Percentiles rank a stretch among this genome's conserved stretches.
phyloP scores from a whole-genome alignment of 2,888 invertebrate genomes.

The Trachelus troglodyta region DNA sequence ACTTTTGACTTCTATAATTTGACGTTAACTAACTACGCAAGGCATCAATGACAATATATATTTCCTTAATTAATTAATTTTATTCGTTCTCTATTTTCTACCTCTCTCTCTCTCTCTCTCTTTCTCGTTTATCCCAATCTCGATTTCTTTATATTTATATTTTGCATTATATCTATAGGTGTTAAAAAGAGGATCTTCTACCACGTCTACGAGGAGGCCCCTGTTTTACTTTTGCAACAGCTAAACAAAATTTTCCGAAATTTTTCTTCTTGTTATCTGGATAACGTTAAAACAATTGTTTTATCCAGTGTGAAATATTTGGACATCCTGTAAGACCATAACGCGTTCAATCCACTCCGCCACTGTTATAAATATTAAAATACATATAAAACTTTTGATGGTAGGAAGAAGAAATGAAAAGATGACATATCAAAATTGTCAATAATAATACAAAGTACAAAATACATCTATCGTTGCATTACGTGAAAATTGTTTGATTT shows the following conservation, averaged over 20 bases:
- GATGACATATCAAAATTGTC: constrained; percentile 2
- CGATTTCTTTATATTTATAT: constrained; percentile 23
- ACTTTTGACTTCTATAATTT: constrained; percentile 40
- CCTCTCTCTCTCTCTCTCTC: too few relatives aligned
- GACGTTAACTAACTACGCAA: constrained; percentile 51
- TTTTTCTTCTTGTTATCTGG: too few relatives aligned
- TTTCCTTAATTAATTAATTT: constrained; percentile 26
- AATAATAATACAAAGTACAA: constrained; percentile 46
- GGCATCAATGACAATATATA: constrained; percentile 53
- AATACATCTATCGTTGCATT: constrained; percentile 52
- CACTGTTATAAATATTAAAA: too few relatives aligned
- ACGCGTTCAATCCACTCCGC: neutral
- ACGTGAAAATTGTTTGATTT: constrained; percentile 11
- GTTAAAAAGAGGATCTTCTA: neutral
- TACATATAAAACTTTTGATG: neutral
- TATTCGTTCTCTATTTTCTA: too few relatives aligned
- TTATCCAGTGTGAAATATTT: too few relatives aligned
- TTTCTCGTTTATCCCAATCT: constrained; percentile 5
- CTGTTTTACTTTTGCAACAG: neutral
- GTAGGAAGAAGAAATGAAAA: neutral
- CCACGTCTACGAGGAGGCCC: neutral
- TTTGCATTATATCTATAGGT: too few relatives aligned
- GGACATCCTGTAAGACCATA: neutral
- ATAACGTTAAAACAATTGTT: too few relatives aligned
- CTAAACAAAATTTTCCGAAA: neutral